Conservation (phyloP, 2,113 vertebrate species). For the Rhabdomys dilectus region DNA sequence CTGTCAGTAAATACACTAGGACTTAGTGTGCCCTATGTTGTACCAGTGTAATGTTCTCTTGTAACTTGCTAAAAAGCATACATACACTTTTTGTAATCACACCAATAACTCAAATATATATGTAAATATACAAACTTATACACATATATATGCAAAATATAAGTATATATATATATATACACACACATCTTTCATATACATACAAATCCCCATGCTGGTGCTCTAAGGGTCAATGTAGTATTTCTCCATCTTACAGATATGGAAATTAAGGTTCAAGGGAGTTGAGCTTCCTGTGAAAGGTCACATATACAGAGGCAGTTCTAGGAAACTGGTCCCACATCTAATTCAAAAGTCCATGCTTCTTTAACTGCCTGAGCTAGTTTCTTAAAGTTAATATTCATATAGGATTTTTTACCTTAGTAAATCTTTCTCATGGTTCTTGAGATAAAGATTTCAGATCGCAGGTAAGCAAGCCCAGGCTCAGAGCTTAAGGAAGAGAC, state of each 20-base stretch:
- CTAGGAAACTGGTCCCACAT: not conserved
- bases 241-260: not conserved
- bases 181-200: not conserved
- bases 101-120: not conserved
- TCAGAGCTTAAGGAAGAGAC: not conserved
- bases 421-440: not conserved
- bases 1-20: not conserved
- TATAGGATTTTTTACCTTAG: not conserved
- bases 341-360: not conserved
- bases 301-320: not conserved
- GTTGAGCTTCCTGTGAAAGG: not conserved
- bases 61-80: not conserved
- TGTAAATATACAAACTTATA: not conserved
- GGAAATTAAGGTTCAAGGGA: constrained; percentile 43
- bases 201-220: not conserved
- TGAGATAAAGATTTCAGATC: not conserved
- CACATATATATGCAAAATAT: not conserved
- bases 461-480: not conserved
- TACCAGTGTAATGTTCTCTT: fast-evolving
- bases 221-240: not conserved
- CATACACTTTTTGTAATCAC: fast-evolving
- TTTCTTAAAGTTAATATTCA: constrained; percentile 42
- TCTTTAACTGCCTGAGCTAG: not conserved
- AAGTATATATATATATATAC: not conserved
- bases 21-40: not conserved